Percentiles rank a stretch among this genome's conserved stretches.
Evolutionary conservation across 2,797 vertebrate genomes (phyloP).

Genomic region (Acanthopagrus latus): DNA sequence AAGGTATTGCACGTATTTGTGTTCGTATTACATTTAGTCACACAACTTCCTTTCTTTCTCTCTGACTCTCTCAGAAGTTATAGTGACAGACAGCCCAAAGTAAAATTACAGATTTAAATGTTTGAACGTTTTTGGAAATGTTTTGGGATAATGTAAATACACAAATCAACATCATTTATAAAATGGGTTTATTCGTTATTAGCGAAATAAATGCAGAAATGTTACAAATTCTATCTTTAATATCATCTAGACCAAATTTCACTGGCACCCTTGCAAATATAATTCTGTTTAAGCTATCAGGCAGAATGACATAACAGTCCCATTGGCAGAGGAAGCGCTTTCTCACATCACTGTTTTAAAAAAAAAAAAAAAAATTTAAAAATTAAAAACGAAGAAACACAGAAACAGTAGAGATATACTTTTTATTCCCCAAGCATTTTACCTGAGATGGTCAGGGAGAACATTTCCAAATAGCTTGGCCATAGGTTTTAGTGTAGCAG

Average conservation of each 20-base stretch:
- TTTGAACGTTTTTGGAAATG: too few species aligned
- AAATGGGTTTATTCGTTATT: too few species aligned
- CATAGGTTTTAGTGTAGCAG: constrained; percentile 6
- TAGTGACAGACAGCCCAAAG: too few species aligned
- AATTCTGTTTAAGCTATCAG: neutral
- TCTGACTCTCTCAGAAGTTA: too few species aligned
- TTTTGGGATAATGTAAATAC: too few species aligned
- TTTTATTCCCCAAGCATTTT: neutral
- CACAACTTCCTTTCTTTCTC: too few species aligned
- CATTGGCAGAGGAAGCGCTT: neutral
- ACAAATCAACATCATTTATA: too few species aligned
- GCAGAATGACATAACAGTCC: neutral
- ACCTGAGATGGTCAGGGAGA: constrained; percentile 6
- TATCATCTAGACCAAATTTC: neutral
- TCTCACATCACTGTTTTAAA: neutral
- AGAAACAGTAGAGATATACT: neutral
- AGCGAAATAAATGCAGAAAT: too few species aligned
- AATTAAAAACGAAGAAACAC: neutral
- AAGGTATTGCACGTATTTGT: too few species aligned
- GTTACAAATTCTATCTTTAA: too few species aligned
- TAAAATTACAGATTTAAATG: too few species aligned
- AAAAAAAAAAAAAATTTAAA: neutral
- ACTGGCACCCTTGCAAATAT: neutral
- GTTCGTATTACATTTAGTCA: too few species aligned
- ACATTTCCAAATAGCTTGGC: constrained; percentile 2